These are phyloP conservation scores for Andricus curvator DNA, from an alignment of 2,888 invertebrate genomes.

Conservation along the genomic window DNA sequence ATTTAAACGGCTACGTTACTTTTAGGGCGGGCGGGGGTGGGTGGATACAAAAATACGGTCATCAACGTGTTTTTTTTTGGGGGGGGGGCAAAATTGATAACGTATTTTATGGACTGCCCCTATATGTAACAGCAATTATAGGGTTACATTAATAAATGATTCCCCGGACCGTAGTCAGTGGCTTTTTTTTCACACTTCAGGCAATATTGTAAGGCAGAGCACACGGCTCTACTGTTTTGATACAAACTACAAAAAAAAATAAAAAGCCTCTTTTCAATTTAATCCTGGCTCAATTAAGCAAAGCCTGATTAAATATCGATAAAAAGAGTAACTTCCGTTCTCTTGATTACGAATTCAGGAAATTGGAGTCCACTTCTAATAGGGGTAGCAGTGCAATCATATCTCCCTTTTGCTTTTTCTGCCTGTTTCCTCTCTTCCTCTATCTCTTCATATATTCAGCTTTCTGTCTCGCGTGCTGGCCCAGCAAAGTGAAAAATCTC, in stretches of 20 bases:
- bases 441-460: slow-evolving; percentile 31
- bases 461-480: slow-evolving; percentile 27
- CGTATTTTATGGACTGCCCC: too few relatives aligned
- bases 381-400: slow-evolving; percentile 8
- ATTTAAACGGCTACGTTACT: too few relatives aligned
- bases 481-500: slow-evolving; percentile 66
- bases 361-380: background rate
- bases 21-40: too few relatives aligned
- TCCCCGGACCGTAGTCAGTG: background rate
- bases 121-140: background rate
- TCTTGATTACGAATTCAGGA: slow-evolving; percentile 8
- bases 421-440: background rate
- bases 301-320: background rate
- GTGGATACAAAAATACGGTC: too few relatives aligned
- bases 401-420: background rate
- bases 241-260: background rate
- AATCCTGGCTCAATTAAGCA: background rate
- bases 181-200: background rate
- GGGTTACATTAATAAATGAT: background rate
- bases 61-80: too few relatives aligned
- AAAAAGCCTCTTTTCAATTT: background rate
- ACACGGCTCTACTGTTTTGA: too few relatives aligned
- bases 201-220: background rate
- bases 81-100: too few relatives aligned
- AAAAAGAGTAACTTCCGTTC: background rate